Percentiles rank a stretch among this genome's conserved stretches.
Evolutionary conservation across 2,888 invertebrate genomes (phyloP).

Genomic region (Amphipoea oculea): DNA sequence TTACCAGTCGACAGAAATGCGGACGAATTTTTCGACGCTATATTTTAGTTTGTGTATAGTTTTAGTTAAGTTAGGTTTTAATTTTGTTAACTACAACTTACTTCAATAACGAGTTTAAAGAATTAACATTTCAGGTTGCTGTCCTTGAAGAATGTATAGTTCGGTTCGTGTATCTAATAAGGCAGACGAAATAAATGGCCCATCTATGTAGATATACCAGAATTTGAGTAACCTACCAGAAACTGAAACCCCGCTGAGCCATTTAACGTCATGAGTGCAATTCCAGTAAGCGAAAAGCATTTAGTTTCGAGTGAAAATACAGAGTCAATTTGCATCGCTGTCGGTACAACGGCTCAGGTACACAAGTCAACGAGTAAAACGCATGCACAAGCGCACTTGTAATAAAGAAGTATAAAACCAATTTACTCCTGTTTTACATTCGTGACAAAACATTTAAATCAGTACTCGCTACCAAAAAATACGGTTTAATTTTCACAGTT

Average conservation of each 20-base stretch:
- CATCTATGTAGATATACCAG: too few relatives aligned
- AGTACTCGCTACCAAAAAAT: slow-evolving; percentile 57
- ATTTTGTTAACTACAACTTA: too few relatives aligned
- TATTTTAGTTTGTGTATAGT: too few relatives aligned
- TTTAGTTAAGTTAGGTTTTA: too few relatives aligned
- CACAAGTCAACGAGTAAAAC: slow-evolving; percentile 22
- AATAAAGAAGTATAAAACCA: slow-evolving; percentile 52
- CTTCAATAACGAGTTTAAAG: too few relatives aligned
- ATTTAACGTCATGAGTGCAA: neutral
- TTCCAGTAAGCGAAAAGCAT: slow-evolving; percentile 11
- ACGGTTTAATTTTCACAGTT: slow-evolving; percentile 57
- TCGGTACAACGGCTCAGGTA: slow-evolving; percentile 6
- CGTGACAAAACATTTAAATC: slow-evolving; percentile 62
- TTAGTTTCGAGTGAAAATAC: slow-evolving; percentile 18
- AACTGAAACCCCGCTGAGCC: neutral
- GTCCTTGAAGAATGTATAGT: too few relatives aligned
- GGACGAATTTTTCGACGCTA: too few relatives aligned
- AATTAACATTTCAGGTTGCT: too few relatives aligned
- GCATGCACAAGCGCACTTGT: slow-evolving; percentile 26
- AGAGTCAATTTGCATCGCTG: slow-evolving; percentile 27
- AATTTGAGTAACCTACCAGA: neutral
- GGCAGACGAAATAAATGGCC: too few relatives aligned
- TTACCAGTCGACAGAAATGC: too few relatives aligned
- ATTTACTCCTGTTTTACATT: slow-evolving; percentile 46
- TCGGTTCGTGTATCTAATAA: too few relatives aligned